Percentiles rank a stretch among this genome's conserved stretches.
Conservation (phyloP, 2,888 invertebrate genomes). For the Phalangium opilio region DNA sequence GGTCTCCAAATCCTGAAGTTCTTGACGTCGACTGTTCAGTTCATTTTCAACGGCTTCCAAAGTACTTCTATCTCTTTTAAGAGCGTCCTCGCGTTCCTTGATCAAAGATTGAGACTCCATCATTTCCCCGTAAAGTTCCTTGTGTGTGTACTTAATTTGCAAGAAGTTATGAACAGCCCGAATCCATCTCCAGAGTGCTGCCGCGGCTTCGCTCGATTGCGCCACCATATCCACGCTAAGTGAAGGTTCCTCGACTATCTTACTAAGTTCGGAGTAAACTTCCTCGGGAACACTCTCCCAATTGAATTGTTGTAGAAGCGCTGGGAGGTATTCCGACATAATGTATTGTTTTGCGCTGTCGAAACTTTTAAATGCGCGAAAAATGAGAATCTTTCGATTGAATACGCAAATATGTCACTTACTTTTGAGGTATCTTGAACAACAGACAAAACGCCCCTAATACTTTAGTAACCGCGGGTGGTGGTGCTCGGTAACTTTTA, state of each 20-base stretch:
- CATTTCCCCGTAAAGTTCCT: no score
- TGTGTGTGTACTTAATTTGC: background rate
- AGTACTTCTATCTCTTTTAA: background rate
- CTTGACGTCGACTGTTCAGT: background rate
- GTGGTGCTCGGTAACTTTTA: conserved; percentile 1
- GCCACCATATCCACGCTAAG: no score
- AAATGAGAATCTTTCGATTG: no score
- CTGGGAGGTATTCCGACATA: no score
- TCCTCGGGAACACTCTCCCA: no score
- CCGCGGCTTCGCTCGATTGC: conserved; percentile 1
- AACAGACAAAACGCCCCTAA: background rate
- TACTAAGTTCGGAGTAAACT: no score
- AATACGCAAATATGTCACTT: no score
- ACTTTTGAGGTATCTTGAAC: background rate
- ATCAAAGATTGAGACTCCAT: no score
- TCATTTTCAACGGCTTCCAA: background rate
- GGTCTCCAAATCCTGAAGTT: background rate
- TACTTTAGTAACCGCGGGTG: conserved; percentile 1
- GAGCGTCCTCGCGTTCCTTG: background rate
- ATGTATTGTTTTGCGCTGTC: no score
- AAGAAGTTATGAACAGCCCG: conserved; percentile 1
- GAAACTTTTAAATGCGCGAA: no score
- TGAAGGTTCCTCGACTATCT: no score
- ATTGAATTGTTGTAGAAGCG: no score
- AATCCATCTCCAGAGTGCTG: conserved; percentile 1